phyloP scores from a whole-genome alignment of 2,113 vertebrate species.

The Desmodus rotundus region DNA sequence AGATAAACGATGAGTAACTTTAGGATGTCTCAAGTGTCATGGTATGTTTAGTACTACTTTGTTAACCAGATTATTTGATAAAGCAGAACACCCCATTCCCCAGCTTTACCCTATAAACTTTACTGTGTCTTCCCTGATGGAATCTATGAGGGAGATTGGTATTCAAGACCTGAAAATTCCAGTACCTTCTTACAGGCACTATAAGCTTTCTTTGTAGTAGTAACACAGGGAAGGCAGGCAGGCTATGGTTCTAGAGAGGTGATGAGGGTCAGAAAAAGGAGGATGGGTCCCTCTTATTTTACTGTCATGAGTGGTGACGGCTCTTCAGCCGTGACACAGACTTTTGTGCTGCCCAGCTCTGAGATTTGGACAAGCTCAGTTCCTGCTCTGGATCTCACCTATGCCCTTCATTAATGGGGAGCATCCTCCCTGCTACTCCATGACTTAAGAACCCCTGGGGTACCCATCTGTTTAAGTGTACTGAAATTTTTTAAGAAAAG shows the following conservation, averaged over 20 bases:
- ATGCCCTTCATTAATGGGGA: background rate
- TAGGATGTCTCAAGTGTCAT: background rate
- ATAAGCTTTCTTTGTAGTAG: background rate
- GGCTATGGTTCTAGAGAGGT: background rate
- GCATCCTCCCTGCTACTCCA: background rate
- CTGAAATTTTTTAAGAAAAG: background rate
- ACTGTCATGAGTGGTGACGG: background rate
- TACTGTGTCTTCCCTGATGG: background rate
- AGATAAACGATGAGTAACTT: background rate
- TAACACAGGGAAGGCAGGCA: background rate
- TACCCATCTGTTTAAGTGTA: background rate
- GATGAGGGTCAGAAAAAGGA: background rate
- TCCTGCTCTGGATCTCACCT: background rate
- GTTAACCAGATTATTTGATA: conserved; percentile 24
- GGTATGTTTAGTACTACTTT: background rate
- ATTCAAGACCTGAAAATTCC: background rate
- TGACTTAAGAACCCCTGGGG: background rate
- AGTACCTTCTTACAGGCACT: background rate
- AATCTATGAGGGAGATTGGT: background rate
- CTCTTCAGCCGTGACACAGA: background rate
- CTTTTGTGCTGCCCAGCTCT: background rate
- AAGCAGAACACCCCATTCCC: background rate
- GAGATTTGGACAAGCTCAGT: background rate
- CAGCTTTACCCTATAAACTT: background rate
- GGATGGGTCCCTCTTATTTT: background rate